Conservation (phyloP, 1,140 invertebrate species). For the Ceratoteleas bidentatus region DNA sequence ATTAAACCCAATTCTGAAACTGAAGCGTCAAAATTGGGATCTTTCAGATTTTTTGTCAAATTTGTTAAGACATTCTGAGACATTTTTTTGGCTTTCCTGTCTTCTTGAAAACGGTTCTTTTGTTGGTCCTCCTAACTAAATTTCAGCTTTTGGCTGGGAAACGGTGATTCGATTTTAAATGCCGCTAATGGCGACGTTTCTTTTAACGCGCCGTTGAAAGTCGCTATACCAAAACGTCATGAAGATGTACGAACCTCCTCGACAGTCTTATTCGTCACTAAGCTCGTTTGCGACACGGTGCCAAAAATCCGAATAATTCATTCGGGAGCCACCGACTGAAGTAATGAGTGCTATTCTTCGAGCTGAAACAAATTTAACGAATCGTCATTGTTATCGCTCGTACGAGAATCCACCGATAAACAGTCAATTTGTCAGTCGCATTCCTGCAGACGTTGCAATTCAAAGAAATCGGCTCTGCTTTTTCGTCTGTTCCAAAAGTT, state of each 20-base stretch:
- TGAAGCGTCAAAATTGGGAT: too few species aligned
- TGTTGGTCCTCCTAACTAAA: too few species aligned
- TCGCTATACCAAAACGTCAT: conserved; percentile 24
- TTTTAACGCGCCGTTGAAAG: neutral
- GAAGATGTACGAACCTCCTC: conserved; percentile 35
- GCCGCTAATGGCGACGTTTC: neutral
- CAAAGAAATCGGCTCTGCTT: too few species aligned
- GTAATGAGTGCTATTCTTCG: conserved; percentile 37
- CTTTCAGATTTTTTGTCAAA: too few species aligned
- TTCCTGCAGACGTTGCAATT: neutral
- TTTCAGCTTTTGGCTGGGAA: too few species aligned
- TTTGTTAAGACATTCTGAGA: too few species aligned
- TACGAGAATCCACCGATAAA: neutral
- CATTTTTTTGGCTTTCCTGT: too few species aligned
- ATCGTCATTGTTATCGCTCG: neutral
- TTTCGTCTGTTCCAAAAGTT: too few species aligned
- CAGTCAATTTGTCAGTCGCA: neutral
- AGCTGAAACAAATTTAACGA: neutral
- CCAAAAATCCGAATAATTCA: conserved; percentile 53
- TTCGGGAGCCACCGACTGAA: conserved; percentile 29
- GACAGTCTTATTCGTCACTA: conserved; percentile 39
- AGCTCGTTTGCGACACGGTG: conserved; percentile 39
- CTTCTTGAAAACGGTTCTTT: too few species aligned
- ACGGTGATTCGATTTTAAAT: too few species aligned
- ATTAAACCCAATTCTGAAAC: too few species aligned